phyloP scores from a whole-genome alignment of 1,140 invertebrate species.

The Callitettix versicolor region DNA sequence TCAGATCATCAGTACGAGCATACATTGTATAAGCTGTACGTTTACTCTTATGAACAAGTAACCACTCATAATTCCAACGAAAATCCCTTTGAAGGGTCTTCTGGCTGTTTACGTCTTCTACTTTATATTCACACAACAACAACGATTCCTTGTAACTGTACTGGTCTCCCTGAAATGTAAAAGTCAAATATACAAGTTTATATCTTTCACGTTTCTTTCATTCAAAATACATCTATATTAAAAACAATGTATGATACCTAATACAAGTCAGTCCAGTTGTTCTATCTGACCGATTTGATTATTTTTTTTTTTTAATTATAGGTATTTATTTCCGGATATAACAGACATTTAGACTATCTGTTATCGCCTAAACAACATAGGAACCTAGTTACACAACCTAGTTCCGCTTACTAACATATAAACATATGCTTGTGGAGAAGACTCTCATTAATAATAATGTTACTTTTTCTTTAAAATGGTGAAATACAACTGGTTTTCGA shows the following conservation, averaged over 20 bases:
- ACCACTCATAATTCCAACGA: conserved; percentile 71
- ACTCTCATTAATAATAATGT: too few relatives aligned
- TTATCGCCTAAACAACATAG: too few relatives aligned
- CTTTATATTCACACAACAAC: conserved; percentile 69
- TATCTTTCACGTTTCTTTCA: background rate
- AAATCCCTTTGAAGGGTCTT: conserved; percentile 52
- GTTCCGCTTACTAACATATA: too few relatives aligned
- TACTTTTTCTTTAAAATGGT: too few relatives aligned
- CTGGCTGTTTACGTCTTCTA: conserved; percentile 63
- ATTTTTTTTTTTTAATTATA: too few relatives aligned
- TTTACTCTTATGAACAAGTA: conserved; percentile 71
- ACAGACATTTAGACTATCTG: too few relatives aligned
- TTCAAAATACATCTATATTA: conserved; percentile 9
- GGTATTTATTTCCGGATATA: too few relatives aligned
- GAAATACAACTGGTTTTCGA: too few relatives aligned
- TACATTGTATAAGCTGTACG: conserved; percentile 80
- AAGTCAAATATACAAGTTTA: conserved; percentile 2
- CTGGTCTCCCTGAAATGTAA: conserved; percentile 78
- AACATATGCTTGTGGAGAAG: too few relatives aligned
- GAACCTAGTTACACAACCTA: too few relatives aligned
- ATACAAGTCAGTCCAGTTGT: too few relatives aligned
- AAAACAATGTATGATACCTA: background rate
- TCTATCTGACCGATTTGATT: too few relatives aligned
- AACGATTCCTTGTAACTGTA: conserved; percentile 85
- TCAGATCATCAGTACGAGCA: conserved; percentile 77